Evolutionary conservation across 2,113 vertebrate genomes (phyloP).

Genomic region (Sterna hirundo): DNA sequence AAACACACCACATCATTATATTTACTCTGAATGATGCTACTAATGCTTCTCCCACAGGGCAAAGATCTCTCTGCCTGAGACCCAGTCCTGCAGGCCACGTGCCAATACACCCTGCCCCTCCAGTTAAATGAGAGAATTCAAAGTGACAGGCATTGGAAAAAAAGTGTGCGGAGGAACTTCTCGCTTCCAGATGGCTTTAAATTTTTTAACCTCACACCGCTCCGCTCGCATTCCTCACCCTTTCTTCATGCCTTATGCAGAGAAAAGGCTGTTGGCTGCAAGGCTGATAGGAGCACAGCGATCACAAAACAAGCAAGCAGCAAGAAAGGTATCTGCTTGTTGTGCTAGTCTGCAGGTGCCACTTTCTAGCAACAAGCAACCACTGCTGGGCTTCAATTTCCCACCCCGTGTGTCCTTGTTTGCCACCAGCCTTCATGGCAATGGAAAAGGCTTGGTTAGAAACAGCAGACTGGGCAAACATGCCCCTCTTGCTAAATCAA

Average conservation of each 20-base stretch:
- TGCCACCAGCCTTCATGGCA: not conserved
- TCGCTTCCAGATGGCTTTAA: not conserved
- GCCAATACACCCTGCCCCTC: not conserved
- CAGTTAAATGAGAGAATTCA: not conserved
- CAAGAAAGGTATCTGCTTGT: not conserved
- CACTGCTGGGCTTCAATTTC: not conserved
- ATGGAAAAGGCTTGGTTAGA: not conserved
- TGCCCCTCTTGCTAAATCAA: not conserved
- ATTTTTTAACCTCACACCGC: not conserved
- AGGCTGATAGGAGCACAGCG: not conserved
- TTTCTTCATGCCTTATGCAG: not conserved
- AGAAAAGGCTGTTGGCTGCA: not conserved
- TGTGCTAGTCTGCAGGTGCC: not conserved
- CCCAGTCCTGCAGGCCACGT: rapidly evolving
- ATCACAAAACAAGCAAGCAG: not conserved
- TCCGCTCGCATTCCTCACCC: not conserved
- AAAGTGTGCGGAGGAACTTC: not conserved
- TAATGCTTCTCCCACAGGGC: not conserved
- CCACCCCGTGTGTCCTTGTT: not conserved
- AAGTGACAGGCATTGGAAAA: not conserved
- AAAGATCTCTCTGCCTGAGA: not conserved
- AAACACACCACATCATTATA: not conserved
- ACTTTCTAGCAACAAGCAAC: not conserved
- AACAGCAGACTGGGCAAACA: not conserved
- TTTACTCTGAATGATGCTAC: not conserved